Percentiles rank a stretch among this genome's conserved stretches.
Conservation (phyloP, 2,113 vertebrate species). For the Taxidea taxus region DNA sequence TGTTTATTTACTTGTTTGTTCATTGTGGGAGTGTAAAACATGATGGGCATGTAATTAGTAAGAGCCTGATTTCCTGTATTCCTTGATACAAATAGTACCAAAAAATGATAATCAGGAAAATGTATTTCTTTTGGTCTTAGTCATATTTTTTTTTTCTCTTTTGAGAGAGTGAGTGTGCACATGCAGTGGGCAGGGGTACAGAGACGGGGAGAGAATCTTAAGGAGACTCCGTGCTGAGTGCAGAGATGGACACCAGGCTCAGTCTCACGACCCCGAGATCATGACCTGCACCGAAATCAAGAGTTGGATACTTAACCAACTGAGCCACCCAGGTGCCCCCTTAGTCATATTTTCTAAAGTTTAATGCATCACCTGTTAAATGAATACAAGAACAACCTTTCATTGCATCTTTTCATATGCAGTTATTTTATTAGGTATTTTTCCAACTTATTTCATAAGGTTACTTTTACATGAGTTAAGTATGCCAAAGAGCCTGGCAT, state of each 20-base stretch:
- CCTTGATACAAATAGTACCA: not conserved
- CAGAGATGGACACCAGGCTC: not conserved
- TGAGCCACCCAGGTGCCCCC: not conserved
- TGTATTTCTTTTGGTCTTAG: not conserved
- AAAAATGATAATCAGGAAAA: slow-evolving; percentile 9
- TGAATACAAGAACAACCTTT: not conserved
- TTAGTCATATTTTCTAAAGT: not conserved
- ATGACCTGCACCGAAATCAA: not conserved
- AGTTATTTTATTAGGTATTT: not conserved
- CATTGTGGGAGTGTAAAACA: not conserved
- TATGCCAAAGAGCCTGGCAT: not conserved
- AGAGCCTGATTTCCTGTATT: slow-evolving; percentile 8
- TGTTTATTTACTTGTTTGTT: not conserved
- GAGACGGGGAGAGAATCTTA: not conserved
- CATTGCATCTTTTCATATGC: not conserved
- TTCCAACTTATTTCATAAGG: slow-evolving; percentile 12
- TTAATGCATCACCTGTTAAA: not conserved
- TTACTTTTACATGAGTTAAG: not conserved
- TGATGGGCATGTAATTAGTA: not conserved
- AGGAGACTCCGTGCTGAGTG: not conserved
- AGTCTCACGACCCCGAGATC: not conserved
- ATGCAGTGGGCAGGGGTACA: not conserved
- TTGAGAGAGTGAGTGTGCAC: not conserved
- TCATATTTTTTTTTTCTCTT: not conserved
- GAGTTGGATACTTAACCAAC: not conserved